Evolutionary conservation across 2,113 vertebrate genomes (phyloP), one percentile per base, ranked within the genome.

Genomic region (Toxotes jaculatrix): DNA sequence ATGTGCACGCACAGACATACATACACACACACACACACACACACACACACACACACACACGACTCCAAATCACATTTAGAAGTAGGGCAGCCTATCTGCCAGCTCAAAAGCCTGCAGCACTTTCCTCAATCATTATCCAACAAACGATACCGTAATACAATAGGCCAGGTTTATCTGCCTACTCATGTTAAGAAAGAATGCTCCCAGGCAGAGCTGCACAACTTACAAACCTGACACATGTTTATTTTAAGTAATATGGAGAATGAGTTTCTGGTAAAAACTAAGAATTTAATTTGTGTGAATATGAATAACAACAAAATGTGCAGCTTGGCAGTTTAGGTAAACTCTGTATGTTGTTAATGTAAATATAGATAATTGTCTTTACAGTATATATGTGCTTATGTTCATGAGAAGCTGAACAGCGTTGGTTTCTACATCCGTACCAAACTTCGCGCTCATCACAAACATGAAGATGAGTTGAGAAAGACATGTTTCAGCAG

Each of bases 11-110:
- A 60, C 47, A 51, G 36, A 42, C 38, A 40, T 40, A 40, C 5
- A 75, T 14, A 65, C 36, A 79, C 49, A 84, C 62, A 74, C 60
- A 49, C 42, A 23, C 38, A 38, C 53, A 77, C 56, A 55, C 38
- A 43, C 62, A 53, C 38, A 65, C 43, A 84, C 62, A 77, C 56
- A 49, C 42, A 23, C 27, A 40, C 55, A 77, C 61, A 55, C 57
- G 31, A 65, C 79, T 74, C 60, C 61, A 82, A 87, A 87, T 84
- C 83, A 82, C 83, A 87, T 86, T 84, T 71, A 79, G 77, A 93
- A 93, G 86, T 93, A 91, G 91, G 89, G 75, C 91, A 87, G 85
- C 73, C 74, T 62, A 85, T 90, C 79, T 81, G 87, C 78, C 90
- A 85, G 81, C 82, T 87, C 74, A 23, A 68, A 77, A 82, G 90